These are phyloP conservation scores for Varecia variegata DNA, from an alignment of 2,797 vertebrate species.

Conservation along the genomic window DNA sequence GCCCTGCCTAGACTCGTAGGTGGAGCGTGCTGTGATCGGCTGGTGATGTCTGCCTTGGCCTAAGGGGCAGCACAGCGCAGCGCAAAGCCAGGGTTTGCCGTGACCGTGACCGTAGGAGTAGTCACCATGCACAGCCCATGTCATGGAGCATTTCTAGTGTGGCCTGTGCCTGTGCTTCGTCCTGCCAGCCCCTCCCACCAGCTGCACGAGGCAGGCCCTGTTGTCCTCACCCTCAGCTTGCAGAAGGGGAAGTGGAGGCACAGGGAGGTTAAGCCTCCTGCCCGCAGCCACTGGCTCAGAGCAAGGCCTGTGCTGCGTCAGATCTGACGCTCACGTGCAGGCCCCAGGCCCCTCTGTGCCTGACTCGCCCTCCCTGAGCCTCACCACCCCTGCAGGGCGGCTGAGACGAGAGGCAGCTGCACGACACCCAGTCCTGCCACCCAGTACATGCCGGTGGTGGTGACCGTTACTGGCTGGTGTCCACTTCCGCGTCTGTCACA, in stretches of 20 bases:
- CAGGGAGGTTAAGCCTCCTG: fast-evolving
- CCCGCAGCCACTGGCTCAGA: fast-evolving
- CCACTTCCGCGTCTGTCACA: background rate
- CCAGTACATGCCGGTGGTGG: fast-evolving
- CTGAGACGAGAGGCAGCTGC: too few relatives aligned
- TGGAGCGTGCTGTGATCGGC: fast-evolving
- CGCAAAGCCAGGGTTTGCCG: background rate
- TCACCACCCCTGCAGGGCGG: background rate
- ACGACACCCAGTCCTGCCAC: background rate
- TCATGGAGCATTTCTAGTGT: background rate
- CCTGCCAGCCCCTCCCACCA: background rate
- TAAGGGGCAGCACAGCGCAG: background rate
- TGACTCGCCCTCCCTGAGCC: fast-evolving
- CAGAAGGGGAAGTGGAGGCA: background rate
- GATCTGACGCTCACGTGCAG: background rate
- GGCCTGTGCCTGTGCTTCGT: fast-evolving
- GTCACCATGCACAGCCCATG: background rate
- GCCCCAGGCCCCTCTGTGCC: background rate
- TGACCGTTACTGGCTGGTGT: fast-evolving
- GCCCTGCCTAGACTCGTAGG: background rate
- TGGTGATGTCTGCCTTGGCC: background rate
- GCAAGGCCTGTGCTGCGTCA: background rate
- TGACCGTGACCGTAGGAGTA: too few relatives aligned
- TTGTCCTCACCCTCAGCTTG: background rate
- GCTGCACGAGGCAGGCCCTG: background rate